phyloP scores from a whole-genome alignment of 2,888 invertebrate species.

The Agrochola circellaris region DNA sequence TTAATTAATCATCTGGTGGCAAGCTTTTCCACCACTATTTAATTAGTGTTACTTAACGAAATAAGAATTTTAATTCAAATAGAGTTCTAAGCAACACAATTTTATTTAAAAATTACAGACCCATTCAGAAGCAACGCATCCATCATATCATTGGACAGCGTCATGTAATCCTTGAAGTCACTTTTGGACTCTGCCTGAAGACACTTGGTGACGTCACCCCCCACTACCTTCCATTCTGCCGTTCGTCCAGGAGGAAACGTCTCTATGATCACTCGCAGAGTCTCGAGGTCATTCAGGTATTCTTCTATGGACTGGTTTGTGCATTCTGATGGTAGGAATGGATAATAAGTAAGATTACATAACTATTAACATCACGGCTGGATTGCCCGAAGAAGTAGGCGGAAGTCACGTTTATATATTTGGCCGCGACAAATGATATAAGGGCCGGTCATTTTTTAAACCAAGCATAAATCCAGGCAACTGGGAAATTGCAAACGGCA shows the following conservation, averaged over 20 bases:
- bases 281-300: slow-evolving; percentile 91
- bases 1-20: background rate
- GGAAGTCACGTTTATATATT: too few relatives aligned
- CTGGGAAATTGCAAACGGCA: too few relatives aligned
- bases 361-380: too few relatives aligned
- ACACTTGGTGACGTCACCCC: slow-evolving; percentile 91
- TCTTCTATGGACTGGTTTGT: slow-evolving; percentile 88
- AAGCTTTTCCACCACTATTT: background rate
- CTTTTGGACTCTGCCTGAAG: slow-evolving; percentile 88
- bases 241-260: slow-evolving; percentile 90
- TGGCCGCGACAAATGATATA: too few relatives aligned
- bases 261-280: slow-evolving; percentile 92
- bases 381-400: too few relatives aligned
- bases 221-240: slow-evolving; percentile 91
- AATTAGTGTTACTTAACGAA: background rate
- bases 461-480: too few relatives aligned
- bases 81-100: background rate
- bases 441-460: too few relatives aligned
- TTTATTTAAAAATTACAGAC: slow-evolving; percentile 83
- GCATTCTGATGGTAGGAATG: slow-evolving; percentile 81
- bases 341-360: too few relatives aligned
- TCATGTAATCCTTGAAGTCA: slow-evolving; percentile 90
- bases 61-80: background rate
- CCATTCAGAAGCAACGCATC: slow-evolving; percentile 94
- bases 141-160: slow-evolving; percentile 90